These are phyloP conservation scores for Caracal caracal DNA, from an alignment of 2,113 vertebrate genomes.

Conservation along the genomic window DNA sequence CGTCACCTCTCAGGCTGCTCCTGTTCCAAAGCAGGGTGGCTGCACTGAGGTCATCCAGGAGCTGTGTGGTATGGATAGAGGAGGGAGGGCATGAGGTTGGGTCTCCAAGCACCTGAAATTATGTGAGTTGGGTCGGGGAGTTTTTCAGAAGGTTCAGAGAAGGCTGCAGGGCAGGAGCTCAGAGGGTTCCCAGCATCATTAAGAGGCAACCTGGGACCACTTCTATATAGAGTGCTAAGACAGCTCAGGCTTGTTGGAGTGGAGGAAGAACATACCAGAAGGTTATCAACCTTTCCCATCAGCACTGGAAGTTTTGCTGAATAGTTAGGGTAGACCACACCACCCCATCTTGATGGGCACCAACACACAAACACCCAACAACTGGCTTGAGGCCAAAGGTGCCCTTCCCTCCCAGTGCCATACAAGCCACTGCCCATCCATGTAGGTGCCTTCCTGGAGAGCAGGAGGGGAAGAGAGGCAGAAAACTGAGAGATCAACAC, in stretches of 20 bases:
- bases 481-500: neutral
- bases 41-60: fast-evolving
- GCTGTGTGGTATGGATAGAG: neutral
- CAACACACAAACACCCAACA: fast-evolving
- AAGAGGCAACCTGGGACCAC: neutral
- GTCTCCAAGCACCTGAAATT: neutral
- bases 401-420: neutral
- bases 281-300: fast-evolving
- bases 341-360: neutral
- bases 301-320: neutral
- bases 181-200: neutral
- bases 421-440: neutral
- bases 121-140: neutral
- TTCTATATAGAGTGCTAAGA: neutral
- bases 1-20: neutral
- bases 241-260: fast-evolving
- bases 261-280: neutral
- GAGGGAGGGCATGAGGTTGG: neutral
- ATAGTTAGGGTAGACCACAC: neutral
- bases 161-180: neutral
- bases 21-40: neutral
- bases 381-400: neutral
- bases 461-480: neutral
- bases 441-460: neutral
- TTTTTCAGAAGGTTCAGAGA: neutral